A percentile compares a stretch with the other conserved stretches of the same genome.
Conservation (phyloP, 2,113 vertebrate species). For the Rhombomys opimus region DNA sequence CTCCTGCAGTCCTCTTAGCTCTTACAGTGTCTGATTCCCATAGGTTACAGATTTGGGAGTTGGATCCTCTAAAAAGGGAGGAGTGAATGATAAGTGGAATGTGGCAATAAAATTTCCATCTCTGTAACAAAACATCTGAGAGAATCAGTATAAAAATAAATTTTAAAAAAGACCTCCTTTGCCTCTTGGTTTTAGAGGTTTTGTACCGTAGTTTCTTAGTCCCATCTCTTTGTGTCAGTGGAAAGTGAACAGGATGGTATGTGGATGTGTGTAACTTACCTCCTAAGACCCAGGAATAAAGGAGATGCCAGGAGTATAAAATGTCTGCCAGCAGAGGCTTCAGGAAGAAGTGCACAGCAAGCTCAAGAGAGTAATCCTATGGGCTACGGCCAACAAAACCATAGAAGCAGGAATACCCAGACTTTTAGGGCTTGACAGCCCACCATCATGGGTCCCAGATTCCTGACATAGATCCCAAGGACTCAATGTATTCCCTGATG, state of each 20-base stretch:
- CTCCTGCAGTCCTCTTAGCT: background rate
- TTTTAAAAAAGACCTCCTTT: background rate
- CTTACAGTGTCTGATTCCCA: background rate
- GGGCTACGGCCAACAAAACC: background rate
- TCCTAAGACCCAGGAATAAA: background rate
- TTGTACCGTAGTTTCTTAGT: background rate
- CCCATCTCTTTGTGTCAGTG: background rate
- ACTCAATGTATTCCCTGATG: background rate
- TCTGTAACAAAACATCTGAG: background rate
- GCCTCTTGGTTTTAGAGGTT: background rate
- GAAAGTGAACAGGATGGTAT: background rate
- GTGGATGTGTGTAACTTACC: background rate
- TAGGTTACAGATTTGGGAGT: background rate
- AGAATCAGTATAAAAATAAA: background rate
- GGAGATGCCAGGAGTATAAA: background rate
- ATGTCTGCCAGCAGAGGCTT: background rate
- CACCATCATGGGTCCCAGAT: background rate
- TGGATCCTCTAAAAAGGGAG: background rate
- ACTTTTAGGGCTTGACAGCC: background rate
- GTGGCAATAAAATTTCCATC: background rate
- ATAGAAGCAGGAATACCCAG: background rate
- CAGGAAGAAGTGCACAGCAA: background rate
- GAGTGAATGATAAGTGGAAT: background rate
- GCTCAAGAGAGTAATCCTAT: background rate
- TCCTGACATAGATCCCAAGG: background rate